These are phyloP conservation scores for Motacilla tschutschensis DNA, from an alignment of 2,113 vertebrate species.

Conservation along the genomic window DNA sequence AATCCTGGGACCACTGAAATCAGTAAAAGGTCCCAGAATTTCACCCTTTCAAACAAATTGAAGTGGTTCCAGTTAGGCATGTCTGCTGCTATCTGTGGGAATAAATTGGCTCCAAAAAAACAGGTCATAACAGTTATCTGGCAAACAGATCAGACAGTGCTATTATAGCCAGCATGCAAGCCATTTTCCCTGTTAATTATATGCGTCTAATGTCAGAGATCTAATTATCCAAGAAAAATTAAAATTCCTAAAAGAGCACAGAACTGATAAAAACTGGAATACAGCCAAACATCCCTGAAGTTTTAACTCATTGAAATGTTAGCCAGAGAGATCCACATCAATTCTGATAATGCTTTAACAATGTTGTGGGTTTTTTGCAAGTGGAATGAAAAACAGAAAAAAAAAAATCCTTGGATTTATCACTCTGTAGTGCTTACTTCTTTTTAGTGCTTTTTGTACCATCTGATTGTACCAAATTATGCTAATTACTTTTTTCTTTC, in stretches of 20 bases:
- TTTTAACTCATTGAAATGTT: background rate
- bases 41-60: background rate
- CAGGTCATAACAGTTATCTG: background rate
- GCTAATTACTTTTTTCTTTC: background rate
- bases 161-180: constrained; percentile 13
- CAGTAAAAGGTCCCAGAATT: background rate
- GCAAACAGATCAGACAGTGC: constrained; percentile 16
- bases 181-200: constrained; percentile 42
- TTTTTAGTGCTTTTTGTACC: background rate
- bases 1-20: background rate
- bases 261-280: background rate
- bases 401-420: background rate
- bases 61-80: background rate
- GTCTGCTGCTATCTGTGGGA: background rate
- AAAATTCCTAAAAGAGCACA: constrained; percentile 32
- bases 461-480: background rate
- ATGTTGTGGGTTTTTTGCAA: rapidly evolving
- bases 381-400: background rate
- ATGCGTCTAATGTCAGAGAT: constrained; percentile 25
- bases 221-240: constrained; percentile 48
- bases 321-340: background rate
- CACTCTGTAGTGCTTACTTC: background rate
- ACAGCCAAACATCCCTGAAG: background rate
- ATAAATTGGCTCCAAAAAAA: background rate
- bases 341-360: background rate